Conservation (phyloP, 2,888 invertebrate species). For the Sarcophaga variegata region DNA sequence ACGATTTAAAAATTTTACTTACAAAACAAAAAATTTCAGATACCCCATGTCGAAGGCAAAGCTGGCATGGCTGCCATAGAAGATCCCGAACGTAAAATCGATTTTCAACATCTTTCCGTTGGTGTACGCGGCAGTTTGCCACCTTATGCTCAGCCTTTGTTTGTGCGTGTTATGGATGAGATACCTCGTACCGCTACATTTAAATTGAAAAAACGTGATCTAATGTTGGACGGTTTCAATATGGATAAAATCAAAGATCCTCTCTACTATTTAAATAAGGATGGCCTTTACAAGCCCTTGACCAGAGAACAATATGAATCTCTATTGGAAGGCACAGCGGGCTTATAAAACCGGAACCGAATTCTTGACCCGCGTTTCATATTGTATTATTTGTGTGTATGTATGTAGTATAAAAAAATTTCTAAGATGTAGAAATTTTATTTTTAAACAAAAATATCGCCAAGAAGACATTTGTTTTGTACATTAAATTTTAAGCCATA, state of each 20-base stretch:
- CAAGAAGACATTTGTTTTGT: not conserved
- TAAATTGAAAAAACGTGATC: conserved; percentile 94
- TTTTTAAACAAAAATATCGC: too few relatives aligned
- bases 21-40: conserved; percentile 82
- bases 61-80: conserved; percentile 97
- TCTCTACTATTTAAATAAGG: conserved; percentile 86
- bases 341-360: conserved; percentile 78
- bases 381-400: not conserved
- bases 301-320: conserved; percentile 83
- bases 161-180: conserved; percentile 89
- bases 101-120: conserved; percentile 84
- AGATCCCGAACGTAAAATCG: conserved; percentile 85
- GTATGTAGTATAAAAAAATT: too few relatives aligned
- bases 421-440: too few relatives aligned
- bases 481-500: not conserved
- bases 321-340: conserved; percentile 82
- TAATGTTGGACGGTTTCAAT: conserved; percentile 93
- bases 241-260: conserved; percentile 87
- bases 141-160: conserved; percentile 93
- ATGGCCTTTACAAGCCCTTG: conserved; percentile 83
- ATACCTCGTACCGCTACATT: conserved; percentile 94
- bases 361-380: not conserved
- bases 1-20: conserved; percentile 11
- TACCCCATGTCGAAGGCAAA: conserved; percentile 91
- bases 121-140: conserved; percentile 89